A percentile compares a stretch with the other conserved stretches of the same genome.
Conservation (phyloP, 2,888 invertebrate species). For the Drosophila neotestacea region DNA sequence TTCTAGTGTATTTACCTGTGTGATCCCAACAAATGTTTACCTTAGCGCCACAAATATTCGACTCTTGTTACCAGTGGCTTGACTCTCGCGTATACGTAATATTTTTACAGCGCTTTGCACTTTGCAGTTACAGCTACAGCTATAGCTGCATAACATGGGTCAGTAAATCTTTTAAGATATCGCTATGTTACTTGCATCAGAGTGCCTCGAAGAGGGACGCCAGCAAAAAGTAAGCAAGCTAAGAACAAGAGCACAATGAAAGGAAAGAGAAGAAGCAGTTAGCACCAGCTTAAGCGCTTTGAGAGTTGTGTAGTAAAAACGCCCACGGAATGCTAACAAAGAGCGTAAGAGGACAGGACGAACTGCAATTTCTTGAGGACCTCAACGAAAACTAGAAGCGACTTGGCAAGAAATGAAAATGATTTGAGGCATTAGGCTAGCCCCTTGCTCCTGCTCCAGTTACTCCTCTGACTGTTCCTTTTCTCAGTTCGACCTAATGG, state of each 20-base stretch:
- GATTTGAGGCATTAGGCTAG: conserved; percentile 73
- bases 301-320: conserved; percentile 65
- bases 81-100: conserved; percentile 61
- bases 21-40: conserved; percentile 45
- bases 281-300: conserved; percentile 62
- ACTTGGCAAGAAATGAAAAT: conserved; percentile 72
- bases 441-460: background rate
- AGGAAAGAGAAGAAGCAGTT: background rate
- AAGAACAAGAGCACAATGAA: background rate
- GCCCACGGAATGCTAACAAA: conserved; percentile 39
- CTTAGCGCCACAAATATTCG: conserved; percentile 35
- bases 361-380: conserved; percentile 40
- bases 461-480: background rate
- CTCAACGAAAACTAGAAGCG: conserved; percentile 44
- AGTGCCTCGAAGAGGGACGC: conserved; percentile 26
- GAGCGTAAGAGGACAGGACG: conserved; percentile 19
- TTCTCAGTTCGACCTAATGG: background rate
- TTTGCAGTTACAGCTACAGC: conserved; percentile 48
- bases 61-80: conserved; percentile 51
- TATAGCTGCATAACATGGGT: conserved; percentile 63
- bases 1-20: conserved; percentile 22
- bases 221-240: conserved; percentile 15
- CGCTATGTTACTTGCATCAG: conserved; percentile 54
- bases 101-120: conserved; percentile 75
- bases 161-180: conserved; percentile 78